These are phyloP conservation scores for Acipenser oxyrinchus DNA, from an alignment of 2,797 vertebrate genomes.

Conservation along the genomic window DNA sequence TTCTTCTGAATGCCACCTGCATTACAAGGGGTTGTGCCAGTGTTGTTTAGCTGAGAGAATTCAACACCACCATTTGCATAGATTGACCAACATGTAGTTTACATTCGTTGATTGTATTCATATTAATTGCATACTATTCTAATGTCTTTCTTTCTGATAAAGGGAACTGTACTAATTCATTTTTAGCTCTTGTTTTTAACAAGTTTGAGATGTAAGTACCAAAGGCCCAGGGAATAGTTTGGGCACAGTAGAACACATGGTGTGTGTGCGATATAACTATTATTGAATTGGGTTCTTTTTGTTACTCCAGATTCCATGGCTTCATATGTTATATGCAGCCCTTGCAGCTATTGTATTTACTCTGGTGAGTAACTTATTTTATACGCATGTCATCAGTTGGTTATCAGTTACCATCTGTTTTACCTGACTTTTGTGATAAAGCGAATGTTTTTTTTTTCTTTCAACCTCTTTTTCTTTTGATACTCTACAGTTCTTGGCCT, in stretches of 20 bases:
- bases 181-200: background rate
- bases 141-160: background rate
- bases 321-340: slow-evolving; percentile 88
- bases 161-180: background rate
- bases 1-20: no score
- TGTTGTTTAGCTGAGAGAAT: no score
- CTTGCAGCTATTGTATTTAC: slow-evolving; percentile 82
- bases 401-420: background rate
- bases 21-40: no score
- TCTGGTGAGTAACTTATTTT: slow-evolving; percentile 68
- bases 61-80: no score
- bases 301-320: slow-evolving; percentile 72
- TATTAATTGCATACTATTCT: no score
- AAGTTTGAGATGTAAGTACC: no score
- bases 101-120: no score
- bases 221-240: no score
- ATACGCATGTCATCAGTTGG: background rate
- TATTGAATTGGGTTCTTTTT: background rate
- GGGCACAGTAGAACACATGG: background rate
- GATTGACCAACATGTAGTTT: no score
- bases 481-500: slow-evolving; percentile 74
- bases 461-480: slow-evolving; percentile 6
- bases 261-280: background rate
- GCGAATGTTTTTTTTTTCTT: background rate
- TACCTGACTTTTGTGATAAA: slow-evolving; percentile 8